These are phyloP conservation scores for Torymus texanus DNA, from an alignment of 2,888 invertebrate genomes.

Conservation along the genomic window DNA sequence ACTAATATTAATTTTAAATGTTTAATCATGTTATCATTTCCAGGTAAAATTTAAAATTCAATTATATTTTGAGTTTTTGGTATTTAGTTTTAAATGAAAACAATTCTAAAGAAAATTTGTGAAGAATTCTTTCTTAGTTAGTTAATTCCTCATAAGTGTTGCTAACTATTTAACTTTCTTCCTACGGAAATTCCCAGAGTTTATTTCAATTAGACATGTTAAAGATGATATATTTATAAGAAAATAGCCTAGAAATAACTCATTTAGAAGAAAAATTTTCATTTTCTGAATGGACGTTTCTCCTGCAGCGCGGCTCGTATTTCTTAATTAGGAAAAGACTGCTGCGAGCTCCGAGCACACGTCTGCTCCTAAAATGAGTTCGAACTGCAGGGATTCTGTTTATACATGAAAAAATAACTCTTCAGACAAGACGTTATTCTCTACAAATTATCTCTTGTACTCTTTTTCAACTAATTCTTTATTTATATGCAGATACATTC, in stretches of 20 bases:
- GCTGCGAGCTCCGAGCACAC: constrained; percentile 21
- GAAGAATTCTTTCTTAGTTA: neutral
- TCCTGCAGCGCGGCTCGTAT: constrained; percentile 41
- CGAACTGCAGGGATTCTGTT: constrained; percentile 32
- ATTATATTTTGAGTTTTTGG: too few species aligned
- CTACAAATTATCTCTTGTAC: constrained; percentile 6
- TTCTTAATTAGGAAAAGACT: constrained; percentile 49
- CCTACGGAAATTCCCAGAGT: neutral
- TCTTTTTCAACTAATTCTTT: constrained; percentile 32
- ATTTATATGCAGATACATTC: constrained; percentile 12
- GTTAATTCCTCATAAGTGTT: neutral
- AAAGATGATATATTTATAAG: constrained; percentile 3
- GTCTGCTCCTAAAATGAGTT: constrained; percentile 26
- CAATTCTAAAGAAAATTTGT: too few species aligned
- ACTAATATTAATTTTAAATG: too few species aligned
- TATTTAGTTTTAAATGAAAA: too few species aligned
- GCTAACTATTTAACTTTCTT: neutral
- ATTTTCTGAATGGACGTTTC: constrained; percentile 39
- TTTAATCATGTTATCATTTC: too few species aligned
- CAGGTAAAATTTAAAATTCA: too few species aligned
- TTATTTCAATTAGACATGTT: constrained; percentile 1
- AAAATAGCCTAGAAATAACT: constrained; percentile 10
- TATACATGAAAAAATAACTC: constrained; percentile 31
- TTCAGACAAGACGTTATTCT: constrained; percentile 28
- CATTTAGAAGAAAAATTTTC: constrained; percentile 21